phyloP scores from a whole-genome alignment of 2,888 invertebrate genomes.

The Lomographa bimaculata region DNA sequence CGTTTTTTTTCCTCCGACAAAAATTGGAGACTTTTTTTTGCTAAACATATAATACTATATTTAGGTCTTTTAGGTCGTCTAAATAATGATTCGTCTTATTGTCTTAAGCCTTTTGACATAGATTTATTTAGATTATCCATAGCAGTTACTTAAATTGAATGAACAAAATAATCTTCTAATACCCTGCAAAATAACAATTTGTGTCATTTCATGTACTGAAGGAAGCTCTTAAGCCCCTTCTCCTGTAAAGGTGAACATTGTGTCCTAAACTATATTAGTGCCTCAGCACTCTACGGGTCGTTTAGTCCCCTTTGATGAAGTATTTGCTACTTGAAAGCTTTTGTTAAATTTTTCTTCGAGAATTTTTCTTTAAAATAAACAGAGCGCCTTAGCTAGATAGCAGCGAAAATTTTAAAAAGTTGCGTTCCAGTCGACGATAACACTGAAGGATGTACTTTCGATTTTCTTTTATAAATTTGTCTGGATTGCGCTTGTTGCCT shows the following conservation, averaged over 20 bases:
- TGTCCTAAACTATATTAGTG: constrained; percentile 70
- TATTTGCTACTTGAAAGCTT: constrained; percentile 75
- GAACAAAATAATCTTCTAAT: too few relatives aligned
- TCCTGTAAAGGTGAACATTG: constrained; percentile 45
- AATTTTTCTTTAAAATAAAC: constrained; percentile 62
- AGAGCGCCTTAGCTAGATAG: constrained; percentile 48
- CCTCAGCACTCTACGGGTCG: constrained; percentile 61
- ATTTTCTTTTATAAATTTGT: constrained; percentile 20
- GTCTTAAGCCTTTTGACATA: too few relatives aligned
- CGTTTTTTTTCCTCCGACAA: too few relatives aligned
- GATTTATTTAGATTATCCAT: too few relatives aligned
- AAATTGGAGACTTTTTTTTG: too few relatives aligned
- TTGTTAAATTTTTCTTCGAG: constrained; percentile 63
- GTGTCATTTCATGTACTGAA: too few relatives aligned
- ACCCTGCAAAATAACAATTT: too few relatives aligned
- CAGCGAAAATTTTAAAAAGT: constrained; percentile 42
- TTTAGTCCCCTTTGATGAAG: constrained; percentile 71
- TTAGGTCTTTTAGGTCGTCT: too few relatives aligned
- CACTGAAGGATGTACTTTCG: constrained; percentile 22
- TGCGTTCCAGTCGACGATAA: constrained; percentile 27
- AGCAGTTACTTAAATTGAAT: too few relatives aligned
- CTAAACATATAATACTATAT: too few relatives aligned
- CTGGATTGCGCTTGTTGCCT: constrained; percentile 2
- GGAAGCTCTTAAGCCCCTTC: constrained; percentile 30
- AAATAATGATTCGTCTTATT: too few relatives aligned